phyloP scores from a whole-genome alignment of 2,113 vertebrate genomes.

The Cololabis saira region DNA sequence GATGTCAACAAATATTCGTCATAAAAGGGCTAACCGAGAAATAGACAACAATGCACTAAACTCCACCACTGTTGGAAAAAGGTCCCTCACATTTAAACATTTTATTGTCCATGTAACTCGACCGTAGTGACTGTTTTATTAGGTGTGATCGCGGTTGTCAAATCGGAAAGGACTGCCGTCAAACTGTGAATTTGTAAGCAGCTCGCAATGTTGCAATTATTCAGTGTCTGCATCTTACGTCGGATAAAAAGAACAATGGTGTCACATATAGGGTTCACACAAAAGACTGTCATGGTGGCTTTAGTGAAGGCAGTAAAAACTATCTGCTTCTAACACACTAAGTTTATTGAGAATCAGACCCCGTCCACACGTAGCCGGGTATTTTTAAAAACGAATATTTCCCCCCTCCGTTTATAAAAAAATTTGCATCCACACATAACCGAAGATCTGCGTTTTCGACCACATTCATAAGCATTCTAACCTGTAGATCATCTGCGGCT shows the following conservation, averaged over 20 bases:
- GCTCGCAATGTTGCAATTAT: background rate
- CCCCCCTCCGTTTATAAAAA: too few relatives aligned
- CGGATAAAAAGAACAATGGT: conserved; percentile 22
- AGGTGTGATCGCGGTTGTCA: conserved; percentile 30
- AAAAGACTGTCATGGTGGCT: conserved; percentile 19
- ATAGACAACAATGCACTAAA: background rate
- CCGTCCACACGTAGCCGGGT: too few relatives aligned
- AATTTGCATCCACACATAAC: too few relatives aligned
- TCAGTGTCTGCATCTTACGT: background rate
- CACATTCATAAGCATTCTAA: too few relatives aligned
- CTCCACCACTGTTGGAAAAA: background rate
- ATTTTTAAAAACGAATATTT: too few relatives aligned
- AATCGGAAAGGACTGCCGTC: conserved; percentile 6
- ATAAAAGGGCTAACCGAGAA: too few relatives aligned
- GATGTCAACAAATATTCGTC: too few relatives aligned
- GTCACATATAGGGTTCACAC: conserved; percentile 16
- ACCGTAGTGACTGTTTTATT: conserved; percentile 24
- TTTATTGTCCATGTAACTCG: background rate
- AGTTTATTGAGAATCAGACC: conserved; percentile 57
- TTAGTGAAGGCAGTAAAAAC: conserved; percentile 50
- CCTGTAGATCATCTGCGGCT: too few relatives aligned
- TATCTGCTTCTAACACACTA: conserved; percentile 58
- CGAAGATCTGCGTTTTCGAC: too few relatives aligned
- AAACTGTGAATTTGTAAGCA: background rate
- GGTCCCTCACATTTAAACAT: background rate